Conservation (phyloP, 2,113 vertebrate species). For the Alligator mississippiensis region DNA sequence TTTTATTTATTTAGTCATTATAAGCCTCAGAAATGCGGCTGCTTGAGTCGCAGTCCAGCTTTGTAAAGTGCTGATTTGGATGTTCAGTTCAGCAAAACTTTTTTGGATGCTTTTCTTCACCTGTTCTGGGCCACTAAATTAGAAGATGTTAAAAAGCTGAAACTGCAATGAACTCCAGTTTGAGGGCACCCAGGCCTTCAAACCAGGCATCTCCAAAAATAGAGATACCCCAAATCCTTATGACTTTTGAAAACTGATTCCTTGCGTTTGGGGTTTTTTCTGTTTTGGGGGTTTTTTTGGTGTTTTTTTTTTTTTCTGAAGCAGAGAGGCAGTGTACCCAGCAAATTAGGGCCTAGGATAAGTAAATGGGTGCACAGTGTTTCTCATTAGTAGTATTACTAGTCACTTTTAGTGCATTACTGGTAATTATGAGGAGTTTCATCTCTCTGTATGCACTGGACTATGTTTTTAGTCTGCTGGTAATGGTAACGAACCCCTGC, state of each 20-base stretch:
- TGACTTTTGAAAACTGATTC: not conserved
- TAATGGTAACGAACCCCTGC: no score
- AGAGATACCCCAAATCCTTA: not conserved
- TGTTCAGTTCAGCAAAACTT: not conserved
- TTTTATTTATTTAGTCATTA: not conserved
- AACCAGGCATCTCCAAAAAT: not conserved
- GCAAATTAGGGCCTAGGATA: not conserved
- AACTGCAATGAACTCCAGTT: no score
- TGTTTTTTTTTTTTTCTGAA: not conserved
- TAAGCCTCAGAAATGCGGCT: not conserved
- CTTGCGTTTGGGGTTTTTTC: no score
- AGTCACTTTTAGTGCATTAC: not conserved
- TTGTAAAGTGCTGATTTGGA: not conserved
- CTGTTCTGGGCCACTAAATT: not conserved
- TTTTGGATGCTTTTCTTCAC: not conserved
- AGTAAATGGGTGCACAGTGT: not conserved
- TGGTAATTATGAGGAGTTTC: not conserved
- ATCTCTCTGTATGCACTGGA: not conserved
- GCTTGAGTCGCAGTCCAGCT: not conserved
- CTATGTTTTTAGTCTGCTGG: not conserved
- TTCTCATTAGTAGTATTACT: not conserved
- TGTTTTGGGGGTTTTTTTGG: no score
- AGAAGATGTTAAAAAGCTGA: not conserved
- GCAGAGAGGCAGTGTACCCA: not conserved
- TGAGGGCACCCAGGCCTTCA: no score